Conservation (phyloP, 2,888 invertebrate species). For the Cephus spinipes region DNA sequence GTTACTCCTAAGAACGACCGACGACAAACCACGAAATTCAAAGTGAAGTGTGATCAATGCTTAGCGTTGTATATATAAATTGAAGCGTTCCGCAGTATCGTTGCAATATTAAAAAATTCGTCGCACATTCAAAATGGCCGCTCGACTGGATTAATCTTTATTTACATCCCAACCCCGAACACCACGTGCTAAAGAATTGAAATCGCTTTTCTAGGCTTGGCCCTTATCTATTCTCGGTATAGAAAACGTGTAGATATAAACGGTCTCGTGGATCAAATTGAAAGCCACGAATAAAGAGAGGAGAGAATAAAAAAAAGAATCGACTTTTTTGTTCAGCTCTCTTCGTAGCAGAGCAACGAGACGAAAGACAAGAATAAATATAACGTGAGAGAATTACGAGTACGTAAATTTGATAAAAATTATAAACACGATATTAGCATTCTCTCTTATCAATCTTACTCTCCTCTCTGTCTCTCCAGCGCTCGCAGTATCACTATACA, state of each 20-base stretch:
- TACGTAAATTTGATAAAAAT: neutral
- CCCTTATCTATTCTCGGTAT: neutral
- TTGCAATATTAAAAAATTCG: neutral
- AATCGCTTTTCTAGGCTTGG: neutral
- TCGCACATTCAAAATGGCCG: neutral
- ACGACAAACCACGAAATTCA: neutral
- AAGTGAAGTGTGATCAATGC: neutral
- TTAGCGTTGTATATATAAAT: neutral
- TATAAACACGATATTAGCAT: neutral
- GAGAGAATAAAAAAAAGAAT: neutral
- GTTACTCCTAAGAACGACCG: neutral
- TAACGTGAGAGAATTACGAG: neutral
- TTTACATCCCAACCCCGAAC: neutral
- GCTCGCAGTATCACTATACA: neutral
- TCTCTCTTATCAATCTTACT: neutral
- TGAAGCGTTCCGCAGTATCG: neutral
- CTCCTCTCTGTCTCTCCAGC: neutral
- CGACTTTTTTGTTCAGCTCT: neutral
- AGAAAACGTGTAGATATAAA: neutral
- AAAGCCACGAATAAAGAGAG: neutral
- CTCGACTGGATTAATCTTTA: neutral
- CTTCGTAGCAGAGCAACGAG: neutral
- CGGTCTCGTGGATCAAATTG: neutral
- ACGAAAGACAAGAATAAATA: neutral
- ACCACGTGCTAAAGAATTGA: neutral